Evolutionary conservation across 2,797 vertebrate species (phyloP).

Genomic region (Vipera latastei): DNA sequence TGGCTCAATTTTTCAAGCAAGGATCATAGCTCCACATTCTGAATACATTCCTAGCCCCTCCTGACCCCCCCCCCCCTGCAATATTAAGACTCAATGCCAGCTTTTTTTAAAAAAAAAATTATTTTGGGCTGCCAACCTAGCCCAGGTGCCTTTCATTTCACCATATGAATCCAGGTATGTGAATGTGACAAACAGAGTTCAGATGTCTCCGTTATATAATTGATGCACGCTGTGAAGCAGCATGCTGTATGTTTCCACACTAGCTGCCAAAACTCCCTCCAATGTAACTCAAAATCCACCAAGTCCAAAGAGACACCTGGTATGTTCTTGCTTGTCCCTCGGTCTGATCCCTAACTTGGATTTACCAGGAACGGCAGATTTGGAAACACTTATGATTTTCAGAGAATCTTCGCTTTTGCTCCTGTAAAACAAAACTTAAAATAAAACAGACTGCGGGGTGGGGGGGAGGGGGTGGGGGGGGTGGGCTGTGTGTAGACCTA

Average conservation of each 20-base stretch:
- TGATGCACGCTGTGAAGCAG: slow-evolving; percentile 42
- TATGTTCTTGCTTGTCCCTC: neutral
- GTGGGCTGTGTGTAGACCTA: neutral
- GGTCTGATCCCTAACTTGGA: neutral
- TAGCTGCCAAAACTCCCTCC: slow-evolving; percentile 2
- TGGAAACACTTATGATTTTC: neutral
- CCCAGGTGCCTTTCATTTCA: slow-evolving; percentile 11
- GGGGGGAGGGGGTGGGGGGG: too few relatives aligned
- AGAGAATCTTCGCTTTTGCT: neutral
- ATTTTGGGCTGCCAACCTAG: neutral
- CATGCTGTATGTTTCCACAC: neutral
- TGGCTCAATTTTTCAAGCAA: slow-evolving; percentile 25
- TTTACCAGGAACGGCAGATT: slow-evolving; percentile 12
- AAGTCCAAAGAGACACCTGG: slow-evolving; percentile 10
- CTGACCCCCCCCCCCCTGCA: neutral
- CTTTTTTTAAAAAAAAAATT: too few relatives aligned
- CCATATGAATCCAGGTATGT: slow-evolving; percentile 33
- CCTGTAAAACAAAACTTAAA: slow-evolving; percentile 10
- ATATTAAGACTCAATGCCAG: slow-evolving; percentile 28
- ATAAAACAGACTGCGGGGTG: accelerated
- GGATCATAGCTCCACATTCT: neutral
- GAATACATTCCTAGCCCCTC: neutral
- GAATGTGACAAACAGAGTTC: slow-evolving; percentile 23
- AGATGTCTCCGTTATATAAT: slow-evolving; percentile 35
- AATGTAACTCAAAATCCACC: neutral